A percentile compares a stretch with the other conserved stretches of the same genome.
Evolutionary conservation across 2,888 invertebrate species (phyloP).

Genomic region (Thysanoteuthis rhombus): DNA sequence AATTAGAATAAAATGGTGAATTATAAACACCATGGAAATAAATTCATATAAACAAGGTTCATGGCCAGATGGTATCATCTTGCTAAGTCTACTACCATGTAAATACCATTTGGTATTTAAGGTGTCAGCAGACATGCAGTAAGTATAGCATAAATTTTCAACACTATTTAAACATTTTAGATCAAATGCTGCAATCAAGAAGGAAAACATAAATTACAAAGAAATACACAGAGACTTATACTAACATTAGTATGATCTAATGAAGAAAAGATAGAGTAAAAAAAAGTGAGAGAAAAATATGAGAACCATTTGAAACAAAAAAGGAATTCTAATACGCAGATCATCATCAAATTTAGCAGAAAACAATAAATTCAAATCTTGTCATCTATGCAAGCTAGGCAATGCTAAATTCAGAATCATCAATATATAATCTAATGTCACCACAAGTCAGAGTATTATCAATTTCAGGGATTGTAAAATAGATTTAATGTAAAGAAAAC

Average conservation of each 20-base stretch:
- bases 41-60: too few relatives aligned
- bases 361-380: neutral
- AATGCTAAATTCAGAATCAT: neutral
- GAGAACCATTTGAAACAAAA: too few relatives aligned
- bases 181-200: neutral
- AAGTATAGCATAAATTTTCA: neutral
- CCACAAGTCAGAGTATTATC: too few relatives aligned
- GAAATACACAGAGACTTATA: neutral
- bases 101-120: neutral
- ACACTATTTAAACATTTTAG: neutral
- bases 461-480: neutral
- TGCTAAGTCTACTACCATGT: neutral
- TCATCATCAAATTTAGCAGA: neutral
- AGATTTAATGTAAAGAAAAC: too few relatives aligned
- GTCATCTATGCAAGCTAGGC: neutral
- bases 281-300: neutral
- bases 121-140: neutral
- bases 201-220: neutral
- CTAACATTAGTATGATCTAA: neutral
- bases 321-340: neutral
- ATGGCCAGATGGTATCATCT: neutral
- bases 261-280: neutral
- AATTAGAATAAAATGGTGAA: neutral
- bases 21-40: too few relatives aligned
- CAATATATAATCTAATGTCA: too few relatives aligned